Evolutionary conservation across 2,113 vertebrate species (phyloP).

Genomic region (Brevimyrus niger): DNA sequence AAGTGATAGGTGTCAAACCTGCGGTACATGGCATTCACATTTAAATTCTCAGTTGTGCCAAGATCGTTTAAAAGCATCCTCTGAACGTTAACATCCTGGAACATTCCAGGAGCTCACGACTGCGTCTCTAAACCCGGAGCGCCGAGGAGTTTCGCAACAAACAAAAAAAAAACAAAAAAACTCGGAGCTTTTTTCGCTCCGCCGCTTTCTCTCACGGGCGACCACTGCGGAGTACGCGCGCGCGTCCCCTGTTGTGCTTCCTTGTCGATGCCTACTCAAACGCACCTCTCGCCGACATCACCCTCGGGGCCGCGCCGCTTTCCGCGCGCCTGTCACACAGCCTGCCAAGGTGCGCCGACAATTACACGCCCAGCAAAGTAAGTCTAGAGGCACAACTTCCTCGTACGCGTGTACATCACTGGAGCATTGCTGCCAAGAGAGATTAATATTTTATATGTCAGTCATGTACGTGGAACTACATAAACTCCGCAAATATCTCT

Average conservation of each 20-base stretch:
- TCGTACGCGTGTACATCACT: not conserved
- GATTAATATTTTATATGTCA: not conserved
- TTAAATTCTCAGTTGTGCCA: not conserved
- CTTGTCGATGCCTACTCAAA: not conserved
- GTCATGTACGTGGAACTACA: not conserved
- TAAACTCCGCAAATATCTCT: not conserved
- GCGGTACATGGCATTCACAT: not conserved
- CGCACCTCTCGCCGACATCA: not conserved
- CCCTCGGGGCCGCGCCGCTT: not conserved
- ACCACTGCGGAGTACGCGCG: not conserved
- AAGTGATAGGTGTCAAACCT: not conserved
- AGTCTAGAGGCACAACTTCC: not conserved
- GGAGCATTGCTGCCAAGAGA: not conserved
- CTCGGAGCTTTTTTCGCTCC: not conserved
- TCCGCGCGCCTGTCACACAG: not conserved
- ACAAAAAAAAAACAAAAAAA: not conserved
- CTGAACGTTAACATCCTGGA: not conserved
- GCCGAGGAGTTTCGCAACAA: not conserved
- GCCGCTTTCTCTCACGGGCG: not conserved
- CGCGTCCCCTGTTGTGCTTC: not conserved
- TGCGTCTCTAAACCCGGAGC: not conserved
- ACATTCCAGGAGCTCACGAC: not conserved
- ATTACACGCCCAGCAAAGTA: not conserved
- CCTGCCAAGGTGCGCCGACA: not conserved
- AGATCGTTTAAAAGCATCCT: not conserved